Evolutionary conservation across 2,113 vertebrate species (phyloP), one percentile per base, ranked within the genome.

Genomic region (Caranx melampygus): DNA sequence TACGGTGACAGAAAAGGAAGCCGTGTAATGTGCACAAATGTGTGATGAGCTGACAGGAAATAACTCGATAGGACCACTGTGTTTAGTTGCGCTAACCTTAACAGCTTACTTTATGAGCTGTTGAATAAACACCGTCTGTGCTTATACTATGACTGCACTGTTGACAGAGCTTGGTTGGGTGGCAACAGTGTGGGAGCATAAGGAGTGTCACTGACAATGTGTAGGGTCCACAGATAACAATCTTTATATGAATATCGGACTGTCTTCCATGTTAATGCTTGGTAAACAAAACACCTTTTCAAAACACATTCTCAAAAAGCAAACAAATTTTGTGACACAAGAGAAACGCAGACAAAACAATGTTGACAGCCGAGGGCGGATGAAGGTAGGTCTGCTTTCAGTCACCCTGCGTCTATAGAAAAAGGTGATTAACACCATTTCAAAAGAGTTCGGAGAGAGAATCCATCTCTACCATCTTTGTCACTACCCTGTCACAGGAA

Each of bases 401-500:
- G 35, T 40, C 11, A 66, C 12, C 37, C n/a, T 49, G 20, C n/a
- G 14, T 26, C 31, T 6, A 2, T 45, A 26, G 45, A 21, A 63
- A 64, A 52, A 42, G 5, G 13, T 3, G 13, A 61, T 61, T 14
- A 15, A 3, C 4, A 3, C 9, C 16, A n/a, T 33, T 52, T 71
- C 4, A 67, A 62, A 75, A 64, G 26, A 14, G 33, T 31, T 35
- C 1, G 6, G 13, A 67, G 11, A 20, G 62, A 72, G 1, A 51
- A 59, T 62, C 35, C 20, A 67, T 5, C 1, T 34, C 31, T 52
- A 40, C 33, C 26, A 26, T 26, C 10, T 60, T 57, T 55, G 31
- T 16, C 57, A 49, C 80, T 62, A 11, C 63, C n/a, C 81, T 76
- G 72, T 52, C 45, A 78, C 70, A 73, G 78, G 65, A 81, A 78